Base-by-base conservation (phyloP, 2,113 vertebrate species). In the Canis aureus region DNA sequence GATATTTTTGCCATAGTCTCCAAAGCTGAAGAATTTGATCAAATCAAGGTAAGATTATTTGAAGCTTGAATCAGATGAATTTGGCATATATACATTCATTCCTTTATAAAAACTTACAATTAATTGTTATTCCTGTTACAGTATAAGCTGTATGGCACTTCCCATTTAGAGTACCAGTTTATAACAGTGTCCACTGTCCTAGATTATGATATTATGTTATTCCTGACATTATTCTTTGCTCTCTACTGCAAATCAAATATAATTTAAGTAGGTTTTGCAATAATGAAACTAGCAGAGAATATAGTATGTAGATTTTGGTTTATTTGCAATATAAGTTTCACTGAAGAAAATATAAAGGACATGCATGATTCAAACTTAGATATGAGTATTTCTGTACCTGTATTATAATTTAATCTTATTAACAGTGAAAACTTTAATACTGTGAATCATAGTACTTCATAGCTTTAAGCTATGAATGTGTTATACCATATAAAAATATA, bases 21-120 rank as follows among this genome's bases (percentile, higher is more conserved):
- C 83, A 99, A 99, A 98, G 99, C 99, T 17, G 99, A 99, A 98
- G 99, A 99, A 98, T 99, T 99, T 97, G 99, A 99, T 62, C 99
- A 99, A 98, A 99, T 99, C 57, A 99, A 99, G 99, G 99, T 99
- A 99, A 99, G 98, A 95, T 96, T 83, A 29, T 57, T 95, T 96
- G 12, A 96, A 82, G 12, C 57, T 82, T 78, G 11, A 96, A 79
- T 92, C 38, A 95, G 62, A 83, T 87, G 10, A 11, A 53, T 97
- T 25, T 78, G 62, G 51, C 29, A 49, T 82, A 69, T 73, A 38
- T 69, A 16, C 16, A 62, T 91, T 35, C 19, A 79, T 81, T 84
- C 22, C 32, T 94, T 95, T 93, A 74, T 86, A 85, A 94, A 96
- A 89, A 4, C 16, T 95, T 73, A 9, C 20, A 84, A 74, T n/a